Evolutionary conservation across 2,888 invertebrate genomes (phyloP).

Genomic region (Amblyjoppa proteus): DNA sequence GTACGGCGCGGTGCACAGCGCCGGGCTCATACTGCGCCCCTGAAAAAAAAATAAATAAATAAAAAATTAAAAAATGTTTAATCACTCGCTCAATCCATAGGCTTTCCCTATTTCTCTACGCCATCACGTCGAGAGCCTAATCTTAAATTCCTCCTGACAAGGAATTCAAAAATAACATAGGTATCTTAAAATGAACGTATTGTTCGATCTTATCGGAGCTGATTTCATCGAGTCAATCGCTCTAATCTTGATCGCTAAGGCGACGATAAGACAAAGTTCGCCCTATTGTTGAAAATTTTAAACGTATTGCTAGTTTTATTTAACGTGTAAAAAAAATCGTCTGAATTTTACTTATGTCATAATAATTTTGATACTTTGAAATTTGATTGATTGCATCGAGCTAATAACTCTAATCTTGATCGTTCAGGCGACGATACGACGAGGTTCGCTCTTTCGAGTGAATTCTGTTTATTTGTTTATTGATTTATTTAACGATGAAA

Average conservation of each 20-base stretch:
- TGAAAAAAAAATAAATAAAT: conserved; percentile 66
- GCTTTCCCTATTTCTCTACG: background rate
- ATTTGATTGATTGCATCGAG: background rate
- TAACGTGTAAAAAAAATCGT: background rate
- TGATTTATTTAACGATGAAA: background rate
- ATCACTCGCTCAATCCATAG: background rate
- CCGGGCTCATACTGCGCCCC: conserved; percentile 84
- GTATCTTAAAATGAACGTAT: background rate
- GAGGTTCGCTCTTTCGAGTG: background rate
- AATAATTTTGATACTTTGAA: no score
- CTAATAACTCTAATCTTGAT: background rate
- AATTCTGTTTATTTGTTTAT: background rate
- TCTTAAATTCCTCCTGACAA: conserved; percentile 12
- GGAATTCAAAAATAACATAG: background rate
- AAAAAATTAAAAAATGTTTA: conserved; percentile 5
- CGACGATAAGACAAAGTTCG: background rate
- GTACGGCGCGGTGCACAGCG: conserved; percentile 81
- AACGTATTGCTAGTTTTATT: background rate
- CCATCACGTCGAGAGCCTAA: background rate
- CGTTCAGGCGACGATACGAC: background rate
- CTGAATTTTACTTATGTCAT: background rate
- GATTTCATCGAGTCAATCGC: background rate
- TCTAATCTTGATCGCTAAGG: background rate
- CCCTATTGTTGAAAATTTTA: background rate
- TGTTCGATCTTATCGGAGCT: conserved; percentile 15